These are phyloP conservation scores for Gymnocephalus cernua DNA, from an alignment of 2,113 vertebrate genomes.

Conservation along the genomic window DNA sequence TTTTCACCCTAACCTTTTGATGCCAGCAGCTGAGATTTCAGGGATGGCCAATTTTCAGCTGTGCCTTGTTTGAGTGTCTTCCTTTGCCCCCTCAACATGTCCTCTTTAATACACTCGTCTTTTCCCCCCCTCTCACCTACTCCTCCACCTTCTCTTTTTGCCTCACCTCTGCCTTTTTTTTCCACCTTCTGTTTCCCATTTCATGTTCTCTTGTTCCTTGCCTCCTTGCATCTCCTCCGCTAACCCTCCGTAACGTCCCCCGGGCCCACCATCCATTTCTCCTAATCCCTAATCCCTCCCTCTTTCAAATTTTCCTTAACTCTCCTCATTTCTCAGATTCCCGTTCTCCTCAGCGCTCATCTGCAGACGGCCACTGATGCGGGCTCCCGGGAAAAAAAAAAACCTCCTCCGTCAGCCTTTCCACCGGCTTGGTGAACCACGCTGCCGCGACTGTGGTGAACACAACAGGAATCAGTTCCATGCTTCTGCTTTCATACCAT, in stretches of 20 bases:
- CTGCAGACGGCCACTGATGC: constrained; percentile 48
- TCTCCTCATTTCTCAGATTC: constrained; percentile 46
- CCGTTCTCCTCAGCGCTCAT: constrained; percentile 14
- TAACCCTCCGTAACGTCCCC: constrained; percentile 1
- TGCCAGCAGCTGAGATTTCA: constrained; percentile 18
- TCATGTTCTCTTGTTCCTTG: not conserved
- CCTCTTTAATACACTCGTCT: not conserved
- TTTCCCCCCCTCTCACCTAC: not conserved
- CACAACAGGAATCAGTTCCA: constrained; percentile 36
- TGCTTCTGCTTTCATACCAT: constrained; percentile 35
- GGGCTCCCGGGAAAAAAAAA: constrained; percentile 38
- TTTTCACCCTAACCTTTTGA: not conserved
- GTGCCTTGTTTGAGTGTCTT: not conserved
- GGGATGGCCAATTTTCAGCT: constrained; percentile 6
- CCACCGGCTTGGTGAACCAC: constrained; percentile 36
- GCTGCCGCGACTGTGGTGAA: constrained; percentile 47
- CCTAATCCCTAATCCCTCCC: not conserved
- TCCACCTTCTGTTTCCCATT: not conserved
- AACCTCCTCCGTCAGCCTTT: constrained; percentile 70
- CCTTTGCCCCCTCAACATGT: not conserved
- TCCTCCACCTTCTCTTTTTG: not conserved
- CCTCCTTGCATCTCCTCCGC: not conserved
- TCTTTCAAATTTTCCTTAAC: constrained; percentile 24
- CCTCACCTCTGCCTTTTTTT: not conserved
- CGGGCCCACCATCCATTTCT: constrained; percentile 12